Base-by-base conservation (phyloP, 2,797 vertebrate species). In the Peromyscus eremicus region DNA sequence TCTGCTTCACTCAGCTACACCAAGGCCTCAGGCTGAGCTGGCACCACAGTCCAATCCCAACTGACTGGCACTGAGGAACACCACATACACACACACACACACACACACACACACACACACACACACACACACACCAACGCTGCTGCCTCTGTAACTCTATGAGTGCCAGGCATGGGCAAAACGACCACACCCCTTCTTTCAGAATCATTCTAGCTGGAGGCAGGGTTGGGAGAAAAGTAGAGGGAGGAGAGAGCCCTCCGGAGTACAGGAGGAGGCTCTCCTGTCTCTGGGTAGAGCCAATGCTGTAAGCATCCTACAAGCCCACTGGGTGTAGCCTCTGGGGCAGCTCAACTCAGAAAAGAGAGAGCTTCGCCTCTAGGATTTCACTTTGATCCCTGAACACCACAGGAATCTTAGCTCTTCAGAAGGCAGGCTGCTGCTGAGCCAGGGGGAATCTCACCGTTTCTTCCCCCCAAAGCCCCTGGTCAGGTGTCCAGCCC, bases 321-420 rank as follows among this genome's bases (percentile, higher is more conserved):
- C 73, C 73, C 71, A 34, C 0, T 52, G 75, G 75, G 66, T 68
- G 11, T 32, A 19, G 46, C 70, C 71, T 89, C 90, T 16, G 75
- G 84, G 43, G 46, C 57, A 84, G 95, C 86, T 94, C 89, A 32
- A 89, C 95, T 86, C 89, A 75, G 71, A 96, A 88, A 83, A 64
- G 83, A 71, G 87, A 92, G 80, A 89, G 96, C 81, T 82, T 95
- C 80, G 37, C 86, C 95, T 94, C 27, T 66, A 95, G 89, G 91
- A 96, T 94, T 97, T 96, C 83, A 55, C 97, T 97, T 95, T 96
- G 95, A 97, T 97, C 95, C 87, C 93, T 57, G 95, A 92, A 88
- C 96, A 79, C 96, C 55, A n/a, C 70, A 79, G 92, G 93, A 95
- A 71, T 77, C 95, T 88, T 49, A 21, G 92, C 94, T 75, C 91